These are phyloP conservation scores for Pantherophis alleghaniensis DNA, from an alignment of 2,797 vertebrate genomes.

Conservation along the genomic window DNA sequence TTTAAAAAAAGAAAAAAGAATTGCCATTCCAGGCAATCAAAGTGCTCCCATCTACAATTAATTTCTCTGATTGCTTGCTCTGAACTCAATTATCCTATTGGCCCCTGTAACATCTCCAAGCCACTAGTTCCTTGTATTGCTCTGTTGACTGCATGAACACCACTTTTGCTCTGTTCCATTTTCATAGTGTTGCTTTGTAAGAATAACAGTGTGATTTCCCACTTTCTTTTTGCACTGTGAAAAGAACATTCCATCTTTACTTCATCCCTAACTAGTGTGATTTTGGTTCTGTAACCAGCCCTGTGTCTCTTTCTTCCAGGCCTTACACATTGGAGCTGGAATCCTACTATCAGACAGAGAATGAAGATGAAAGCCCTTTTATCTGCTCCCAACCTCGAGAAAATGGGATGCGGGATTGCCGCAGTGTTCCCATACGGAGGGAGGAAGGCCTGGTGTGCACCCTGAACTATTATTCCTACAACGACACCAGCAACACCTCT, in stretches of 20 bases:
- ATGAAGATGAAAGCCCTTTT: conserved; percentile 94
- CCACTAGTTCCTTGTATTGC: neutral
- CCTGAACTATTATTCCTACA: conserved; percentile 86
- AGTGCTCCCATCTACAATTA: conserved; percentile 12
- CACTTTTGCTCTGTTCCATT: neutral
- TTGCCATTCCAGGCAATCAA: neutral
- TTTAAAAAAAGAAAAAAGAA: conserved; percentile 6
- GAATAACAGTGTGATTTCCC: neutral
- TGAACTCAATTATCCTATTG: conserved; percentile 24
- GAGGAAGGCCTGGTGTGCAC: conserved; percentile 86
- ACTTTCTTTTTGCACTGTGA: neutral
- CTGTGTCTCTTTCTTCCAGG: conserved; percentile 66
- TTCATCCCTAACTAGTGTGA: neutral
- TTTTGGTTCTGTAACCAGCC: neutral
- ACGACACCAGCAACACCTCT: conserved; percentile 92
- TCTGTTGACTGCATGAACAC: neutral
- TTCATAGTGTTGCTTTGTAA: neutral
- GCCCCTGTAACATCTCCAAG: neutral
- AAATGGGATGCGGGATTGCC: conserved; percentile 91
- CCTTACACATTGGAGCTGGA: conserved; percentile 80
- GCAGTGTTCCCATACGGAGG: conserved; percentile 80
- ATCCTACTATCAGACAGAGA: conserved; percentile 91
- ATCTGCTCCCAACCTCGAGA: conserved; percentile 92
- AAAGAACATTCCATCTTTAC: neutral
- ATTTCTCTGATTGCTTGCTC: conserved; percentile 12